Conservation (phyloP, 2,888 invertebrate species). For the Pollenia labialis region DNA sequence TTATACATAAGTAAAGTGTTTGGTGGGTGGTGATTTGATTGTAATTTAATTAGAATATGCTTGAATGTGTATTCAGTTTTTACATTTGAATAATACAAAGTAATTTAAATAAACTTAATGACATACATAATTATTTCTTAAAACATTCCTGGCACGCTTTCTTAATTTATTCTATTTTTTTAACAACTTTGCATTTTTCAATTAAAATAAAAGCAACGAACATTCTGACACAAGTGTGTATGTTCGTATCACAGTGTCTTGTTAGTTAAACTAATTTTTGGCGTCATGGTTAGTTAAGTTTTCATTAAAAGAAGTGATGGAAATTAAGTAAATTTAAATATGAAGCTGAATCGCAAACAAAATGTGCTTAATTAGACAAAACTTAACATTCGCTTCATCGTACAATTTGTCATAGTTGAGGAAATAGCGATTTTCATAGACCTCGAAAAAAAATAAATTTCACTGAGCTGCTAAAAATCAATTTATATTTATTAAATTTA, state of each 20-base stretch:
- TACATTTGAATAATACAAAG: background rate
- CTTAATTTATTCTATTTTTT: conserved; percentile 36
- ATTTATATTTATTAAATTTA: background rate
- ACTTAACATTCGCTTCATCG: no score
- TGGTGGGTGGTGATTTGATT: background rate
- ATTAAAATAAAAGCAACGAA: no score
- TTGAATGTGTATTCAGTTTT: background rate
- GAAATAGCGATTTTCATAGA: no score
- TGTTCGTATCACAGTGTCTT: background rate
- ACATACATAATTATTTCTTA: background rate
- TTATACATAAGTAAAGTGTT: no score
- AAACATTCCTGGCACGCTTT: conserved; percentile 14
- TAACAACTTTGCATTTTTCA: background rate
- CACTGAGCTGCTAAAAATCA: background rate
- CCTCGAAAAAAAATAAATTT: no score
- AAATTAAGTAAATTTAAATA: conserved; percentile 13
- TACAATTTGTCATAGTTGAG: no score
- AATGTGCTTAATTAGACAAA: background rate
- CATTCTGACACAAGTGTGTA: no score
- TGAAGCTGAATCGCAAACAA: background rate
- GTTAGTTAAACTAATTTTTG: conserved; percentile 39
- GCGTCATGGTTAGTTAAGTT: conserved; percentile 37
- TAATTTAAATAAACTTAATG: background rate
- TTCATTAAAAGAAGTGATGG: conserved; percentile 13
- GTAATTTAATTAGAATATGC: background rate